Base-by-base conservation (phyloP, 1,140 invertebrate genomes). In the Samia ricini region DNA sequence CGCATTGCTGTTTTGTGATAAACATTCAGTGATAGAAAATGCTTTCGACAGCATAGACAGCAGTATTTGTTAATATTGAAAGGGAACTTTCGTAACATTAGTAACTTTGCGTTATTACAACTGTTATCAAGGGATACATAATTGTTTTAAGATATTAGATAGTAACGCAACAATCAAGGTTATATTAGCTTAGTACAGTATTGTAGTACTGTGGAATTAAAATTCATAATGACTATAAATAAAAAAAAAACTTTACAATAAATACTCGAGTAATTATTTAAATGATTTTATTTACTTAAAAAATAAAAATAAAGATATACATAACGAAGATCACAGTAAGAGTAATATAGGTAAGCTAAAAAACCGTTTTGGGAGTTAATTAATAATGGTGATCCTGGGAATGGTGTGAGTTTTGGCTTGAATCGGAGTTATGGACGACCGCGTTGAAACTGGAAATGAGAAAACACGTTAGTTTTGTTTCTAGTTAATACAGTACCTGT, bases 391-490 rank as follows among this genome's bases (percentile, higher is more conserved):
- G 83, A 62, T 79, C 64, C 55, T 88, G 85, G 24, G 85, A 79
- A 7, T 78, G 77, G 74, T 88, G 86, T 10, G 83, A 71, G 69
- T 87, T 83, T 60, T 86, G 83, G 66, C 77, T 87, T 56, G 83
- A 81, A 18, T 83, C 85, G 50, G 83, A 86, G 76, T 93, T 93
- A 66, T 92, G 90, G 10, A 93, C 93, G 22, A 93, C 91, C 42
- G 93, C 93, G 80, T 93, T 93, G 88, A 93, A 94, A 65, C 91
- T 91, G 82, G 24, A 86, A 88, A 15, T 62, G 80, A 74, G 65
- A 58, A 20, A 59, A 52, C 24, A 59, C 4, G 52, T 66, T 56
- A 56, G 77, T 85, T 79, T 49, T 18, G 42, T 61, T 71, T 80
- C 78, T 59, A 65, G 79, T 79, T 78, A 69, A 63, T 66, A 60